A percentile compares a stretch with the other conserved stretches of the same genome.
Evolutionary conservation across 2,113 vertebrate species (phyloP).

Genomic region (Dipodomys merriami): DNA sequence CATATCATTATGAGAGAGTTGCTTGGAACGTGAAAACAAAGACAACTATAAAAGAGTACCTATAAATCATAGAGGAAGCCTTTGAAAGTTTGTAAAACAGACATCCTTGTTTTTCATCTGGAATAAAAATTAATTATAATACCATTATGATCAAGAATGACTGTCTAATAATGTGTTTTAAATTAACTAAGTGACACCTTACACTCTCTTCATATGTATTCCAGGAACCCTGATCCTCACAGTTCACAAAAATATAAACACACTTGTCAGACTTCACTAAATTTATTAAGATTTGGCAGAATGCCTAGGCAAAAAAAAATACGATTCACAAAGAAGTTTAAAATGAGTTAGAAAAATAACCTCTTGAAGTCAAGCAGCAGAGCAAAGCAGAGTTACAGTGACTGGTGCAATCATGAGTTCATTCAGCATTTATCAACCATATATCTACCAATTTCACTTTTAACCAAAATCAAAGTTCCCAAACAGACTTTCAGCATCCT

Average conservation of each 20-base stretch:
- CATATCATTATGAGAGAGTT: slow-evolving; percentile 7
- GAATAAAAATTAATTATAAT: slow-evolving; percentile 76
- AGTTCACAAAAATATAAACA: slow-evolving; percentile 82
- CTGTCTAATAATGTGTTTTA: slow-evolving; percentile 77
- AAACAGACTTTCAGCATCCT: not conserved
- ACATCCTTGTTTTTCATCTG: slow-evolving; percentile 54
- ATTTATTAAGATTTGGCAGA: slow-evolving; percentile 81
- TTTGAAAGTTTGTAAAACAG: slow-evolving; percentile 68
- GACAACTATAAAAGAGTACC: not conserved
- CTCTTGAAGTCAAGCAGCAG: slow-evolving; percentile 48
- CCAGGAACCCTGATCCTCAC: slow-evolving; percentile 72
- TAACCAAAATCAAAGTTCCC: not conserved
- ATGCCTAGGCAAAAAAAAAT: slow-evolving; percentile 56
- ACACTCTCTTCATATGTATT: slow-evolving; percentile 74
- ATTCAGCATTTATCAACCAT: slow-evolving; percentile 7
- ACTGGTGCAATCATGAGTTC: slow-evolving; percentile 34
- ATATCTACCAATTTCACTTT: not conserved
- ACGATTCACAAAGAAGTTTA: slow-evolving; percentile 67
- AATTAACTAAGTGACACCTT: slow-evolving; percentile 79
- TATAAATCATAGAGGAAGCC: slow-evolving; percentile 44
- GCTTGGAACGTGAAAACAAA: slow-evolving; percentile 47
- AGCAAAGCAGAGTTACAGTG: slow-evolving; percentile 43
- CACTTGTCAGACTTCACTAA: slow-evolving; percentile 74
- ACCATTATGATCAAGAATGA: slow-evolving; percentile 68
- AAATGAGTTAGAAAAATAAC: slow-evolving; percentile 76